Evolutionary conservation across 2,888 invertebrate species (phyloP), one percentile per base, ranked within the genome.

Genomic region (Acrobasis suavella): DNA sequence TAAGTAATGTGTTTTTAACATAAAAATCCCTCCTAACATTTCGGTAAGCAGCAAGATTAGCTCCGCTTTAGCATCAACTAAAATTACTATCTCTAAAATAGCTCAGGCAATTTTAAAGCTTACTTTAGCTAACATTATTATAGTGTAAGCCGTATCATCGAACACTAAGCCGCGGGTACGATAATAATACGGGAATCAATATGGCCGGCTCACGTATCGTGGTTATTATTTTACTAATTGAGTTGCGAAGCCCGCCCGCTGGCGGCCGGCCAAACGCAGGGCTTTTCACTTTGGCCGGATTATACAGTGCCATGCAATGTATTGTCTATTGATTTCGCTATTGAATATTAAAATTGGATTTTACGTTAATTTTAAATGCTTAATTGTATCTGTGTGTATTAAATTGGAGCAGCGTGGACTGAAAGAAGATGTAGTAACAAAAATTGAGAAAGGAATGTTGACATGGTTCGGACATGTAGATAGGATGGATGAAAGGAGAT

Each of bases 201-300:
- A 76, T 64, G 65, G 60, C 46, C 46, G 56, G 52, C 14, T 62
- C 65, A 60, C 66, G 64, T 64, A 65, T 68, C 64, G 70, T 65
- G 69, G 75, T 79, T 79, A 83, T 85, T 83, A 85, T 82, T 81
- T 78, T 71, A 75, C 82, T 86, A 87, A 87, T 87, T 84, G 85
- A 84, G 82, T 79, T 71, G 74, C 65, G 69, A 64, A 63, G 64
- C 64, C 67, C 67, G 22, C 66, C 71, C 76, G 76, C 77, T 78
- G 78, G 78, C 77, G 56, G 74, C 72, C 67, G 68, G 70, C 65
- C 42, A 52, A 37, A 16, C 49, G 22, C 9, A 9, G 49, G 68
- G 76, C 81, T 85, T 85, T 86, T 85, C 85, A 84, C 83, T 83
- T 81, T 76, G 69, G 72, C 73, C 65, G 83, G 85, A 85, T 87